phyloP scores from a whole-genome alignment of 2,113 vertebrate species.

The Bettongia penicillata region DNA sequence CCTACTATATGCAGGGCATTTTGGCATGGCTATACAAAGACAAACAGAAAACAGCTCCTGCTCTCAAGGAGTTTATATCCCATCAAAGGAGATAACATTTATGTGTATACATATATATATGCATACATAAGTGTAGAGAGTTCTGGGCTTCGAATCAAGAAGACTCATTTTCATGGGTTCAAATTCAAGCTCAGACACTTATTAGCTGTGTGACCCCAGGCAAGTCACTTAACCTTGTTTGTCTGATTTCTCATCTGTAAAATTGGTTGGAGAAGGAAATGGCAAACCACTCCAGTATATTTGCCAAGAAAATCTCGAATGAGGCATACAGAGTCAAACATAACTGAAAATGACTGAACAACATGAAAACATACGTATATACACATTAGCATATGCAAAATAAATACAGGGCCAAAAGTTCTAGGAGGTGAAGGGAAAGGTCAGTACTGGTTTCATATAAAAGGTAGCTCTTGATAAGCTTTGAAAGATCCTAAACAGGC shows the following conservation, averaged over 20 bases:
- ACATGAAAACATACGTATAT: background rate
- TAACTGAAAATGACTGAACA: background rate
- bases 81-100: background rate
- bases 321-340: background rate
- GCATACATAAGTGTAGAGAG: background rate
- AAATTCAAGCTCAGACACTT: background rate
- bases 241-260: background rate
- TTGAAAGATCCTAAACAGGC: background rate
- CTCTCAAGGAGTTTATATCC: background rate
- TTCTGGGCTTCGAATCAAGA: background rate
- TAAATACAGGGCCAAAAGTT: background rate
- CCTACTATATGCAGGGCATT: background rate
- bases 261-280: background rate
- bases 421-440: background rate
- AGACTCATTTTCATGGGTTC: too few species aligned
- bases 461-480: background rate
- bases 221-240: background rate
- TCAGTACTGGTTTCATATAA: background rate
- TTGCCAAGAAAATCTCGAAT: background rate
- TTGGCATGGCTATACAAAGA: background rate
- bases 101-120: background rate
- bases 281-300: background rate
- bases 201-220: background rate
- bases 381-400: background rate
- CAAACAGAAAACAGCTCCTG: background rate